Evolutionary conservation across 1,140 invertebrate species (phyloP), one percentile per base, ranked within the genome.

Genomic region (Nasonia vitripennis): DNA sequence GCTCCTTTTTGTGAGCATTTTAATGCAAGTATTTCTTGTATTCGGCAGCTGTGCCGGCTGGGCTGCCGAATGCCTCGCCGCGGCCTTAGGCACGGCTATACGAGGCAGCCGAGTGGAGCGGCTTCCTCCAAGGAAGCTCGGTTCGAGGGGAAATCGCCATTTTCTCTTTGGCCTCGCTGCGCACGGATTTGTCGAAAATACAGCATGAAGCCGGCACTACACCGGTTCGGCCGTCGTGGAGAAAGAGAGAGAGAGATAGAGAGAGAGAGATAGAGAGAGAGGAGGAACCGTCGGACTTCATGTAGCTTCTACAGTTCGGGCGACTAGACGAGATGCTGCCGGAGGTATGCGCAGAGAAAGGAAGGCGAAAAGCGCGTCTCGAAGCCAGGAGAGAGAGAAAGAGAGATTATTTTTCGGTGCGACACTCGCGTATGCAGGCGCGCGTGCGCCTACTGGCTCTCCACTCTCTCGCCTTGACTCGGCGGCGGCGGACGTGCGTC

Each of bases 401-500:
- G 62, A 27, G 67, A 71, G 17, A 34, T 37, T 37, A 12, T 83
- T 75, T 82, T 75, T 83, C 20, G 34, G 31, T 51, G 17, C n/a
- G 27, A 2, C 23, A n/a, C 31, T n/a, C 27, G 23, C 31, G 55
- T 62, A 62, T n/a, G 55, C 55, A 62, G 17, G 17, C 55, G 55
- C 55, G 17, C 14, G 10, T 37, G 17, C 37, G 7, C 31, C 17
- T 45, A 0, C 10, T 45, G 41, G 41, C 41, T 45, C 31, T n/a
- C 55, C 62, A 0, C 31, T 68, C 55, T 67, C 78, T 3, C 23
- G 20, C 55, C 2, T n/a, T 51, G n/a, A 34, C 70, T 27, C 70
- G 70, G 70, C 41, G 20, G 27, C 37, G 41, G 67, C 82, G 83
- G 83, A 84, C 83, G 83, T 84, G 83, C 83, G 83, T 84, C 83